These are phyloP conservation scores for Ceramica pisi DNA, from an alignment of 2,888 invertebrate species.

Conservation along the genomic window DNA sequence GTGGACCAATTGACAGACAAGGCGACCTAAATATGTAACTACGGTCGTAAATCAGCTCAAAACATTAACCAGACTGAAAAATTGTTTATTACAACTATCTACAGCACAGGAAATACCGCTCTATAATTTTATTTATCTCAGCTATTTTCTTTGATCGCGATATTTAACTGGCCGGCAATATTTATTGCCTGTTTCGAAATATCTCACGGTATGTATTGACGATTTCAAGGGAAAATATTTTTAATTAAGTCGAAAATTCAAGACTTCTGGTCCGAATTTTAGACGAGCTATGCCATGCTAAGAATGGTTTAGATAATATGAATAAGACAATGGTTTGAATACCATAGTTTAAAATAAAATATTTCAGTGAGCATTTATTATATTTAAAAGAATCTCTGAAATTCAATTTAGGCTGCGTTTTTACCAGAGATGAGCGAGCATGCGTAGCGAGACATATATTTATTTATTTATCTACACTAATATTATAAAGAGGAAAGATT, in stretches of 20 bases:
- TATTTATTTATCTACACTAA: too few species aligned
- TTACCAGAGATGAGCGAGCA: too few species aligned
- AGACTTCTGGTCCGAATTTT: constrained; percentile 4
- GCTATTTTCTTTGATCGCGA: constrained; percentile 16
- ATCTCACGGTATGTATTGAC: background rate
- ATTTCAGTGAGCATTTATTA: too few species aligned
- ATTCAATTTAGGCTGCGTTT: too few species aligned
- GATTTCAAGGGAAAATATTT: background rate
- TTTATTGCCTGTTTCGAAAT: background rate
- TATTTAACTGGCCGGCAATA: constrained; percentile 6
- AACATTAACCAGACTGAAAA: constrained; percentile 14
- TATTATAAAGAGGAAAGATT: too few species aligned
- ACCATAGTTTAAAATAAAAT: background rate
- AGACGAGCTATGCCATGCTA: background rate
- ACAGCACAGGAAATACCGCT: background rate
- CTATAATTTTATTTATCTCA: constrained; percentile 20
- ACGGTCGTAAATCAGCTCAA: constrained; percentile 23
- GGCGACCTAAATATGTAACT: background rate
- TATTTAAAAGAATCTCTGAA: too few species aligned
- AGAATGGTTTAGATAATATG: background rate
- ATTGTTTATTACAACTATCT: constrained; percentile 14
- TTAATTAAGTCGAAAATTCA: background rate
- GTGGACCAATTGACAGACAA: background rate
- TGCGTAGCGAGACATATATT: too few species aligned
- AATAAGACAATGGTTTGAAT: background rate